A percentile compares a stretch with the other conserved stretches of the same genome.
These are phyloP conservation scores for Aporrectodea caliginosa DNA, from an alignment of 1,140 invertebrate species.

Conservation along the genomic window DNA sequence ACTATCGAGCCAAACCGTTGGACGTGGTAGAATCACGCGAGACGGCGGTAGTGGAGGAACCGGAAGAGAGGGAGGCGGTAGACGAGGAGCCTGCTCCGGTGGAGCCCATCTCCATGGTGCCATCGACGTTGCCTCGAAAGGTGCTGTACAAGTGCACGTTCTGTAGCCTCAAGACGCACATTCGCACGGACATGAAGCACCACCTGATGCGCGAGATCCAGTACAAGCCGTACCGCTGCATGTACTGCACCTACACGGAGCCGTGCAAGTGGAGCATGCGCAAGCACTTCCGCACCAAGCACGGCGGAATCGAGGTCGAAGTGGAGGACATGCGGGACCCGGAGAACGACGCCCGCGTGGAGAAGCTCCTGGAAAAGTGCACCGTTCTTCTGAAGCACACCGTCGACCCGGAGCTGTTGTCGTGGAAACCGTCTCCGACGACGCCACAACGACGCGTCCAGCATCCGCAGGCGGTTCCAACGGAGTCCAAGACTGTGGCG, in stretches of 20 bases:
- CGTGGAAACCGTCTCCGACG: background rate
- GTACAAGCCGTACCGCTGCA: slow-evolving; percentile 25
- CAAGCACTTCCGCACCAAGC: slow-evolving; percentile 26
- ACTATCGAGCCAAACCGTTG: background rate
- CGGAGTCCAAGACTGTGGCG: background rate
- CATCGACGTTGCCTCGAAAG: slow-evolving; percentile 1
- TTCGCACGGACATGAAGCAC: slow-evolving; percentile 22
- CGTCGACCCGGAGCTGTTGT: background rate
- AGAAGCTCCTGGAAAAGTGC: slow-evolving; percentile 16
- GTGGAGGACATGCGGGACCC: slow-evolving; percentile 6
- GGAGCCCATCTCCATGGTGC: background rate
- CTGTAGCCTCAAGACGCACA: slow-evolving; percentile 11
- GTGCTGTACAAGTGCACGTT: slow-evolving; percentile 19
- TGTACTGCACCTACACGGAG: slow-evolving; percentile 16
- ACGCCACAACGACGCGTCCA: background rate
- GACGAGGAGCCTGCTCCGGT: background rate
- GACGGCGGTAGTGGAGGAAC: background rate
- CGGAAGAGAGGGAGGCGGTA: background rate
- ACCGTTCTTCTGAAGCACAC: background rate
- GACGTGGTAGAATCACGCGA: background rate
- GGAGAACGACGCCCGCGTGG: slow-evolving; percentile 5
- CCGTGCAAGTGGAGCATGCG: slow-evolving; percentile 1
- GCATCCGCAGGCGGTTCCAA: background rate
- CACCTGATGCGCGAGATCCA: slow-evolving; percentile 27
- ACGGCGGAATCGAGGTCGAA: slow-evolving; percentile 15